Percentiles rank a stretch among this genome's conserved stretches.
phyloP scores from a whole-genome alignment of 2,888 invertebrate genomes.

The Horisme vitalbata region DNA sequence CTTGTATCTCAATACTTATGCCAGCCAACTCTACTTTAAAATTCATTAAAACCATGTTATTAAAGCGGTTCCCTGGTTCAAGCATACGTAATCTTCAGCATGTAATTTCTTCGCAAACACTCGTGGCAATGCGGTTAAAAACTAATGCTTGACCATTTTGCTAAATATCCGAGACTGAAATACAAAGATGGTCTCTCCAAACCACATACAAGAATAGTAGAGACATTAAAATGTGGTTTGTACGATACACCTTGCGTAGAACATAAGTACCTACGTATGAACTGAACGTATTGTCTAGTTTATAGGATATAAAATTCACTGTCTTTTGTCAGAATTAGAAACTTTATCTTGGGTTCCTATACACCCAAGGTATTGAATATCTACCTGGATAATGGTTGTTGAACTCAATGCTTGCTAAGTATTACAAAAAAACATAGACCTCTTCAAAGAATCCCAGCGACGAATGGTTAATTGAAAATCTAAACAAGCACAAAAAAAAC shows the following conservation, averaged over 20 bases:
- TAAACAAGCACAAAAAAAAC: too few relatives aligned
- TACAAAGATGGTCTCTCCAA: conserved; percentile 13
- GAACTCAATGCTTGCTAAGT: too few relatives aligned
- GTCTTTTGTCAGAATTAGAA: conserved; percentile 21
- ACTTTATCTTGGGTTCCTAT: background rate
- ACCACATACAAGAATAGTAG: conserved; percentile 15
- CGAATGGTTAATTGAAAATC: too few relatives aligned
- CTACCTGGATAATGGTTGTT: too few relatives aligned
- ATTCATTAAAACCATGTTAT: too few relatives aligned
- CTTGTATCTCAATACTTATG: too few relatives aligned
- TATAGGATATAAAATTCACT: conserved; percentile 57
- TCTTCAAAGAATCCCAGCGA: too few relatives aligned
- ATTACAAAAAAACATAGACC: too few relatives aligned
- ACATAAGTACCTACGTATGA: conserved; percentile 48
- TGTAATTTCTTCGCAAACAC: conserved; percentile 11
- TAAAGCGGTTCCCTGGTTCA: too few relatives aligned
- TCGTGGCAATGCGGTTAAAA: conserved; percentile 20
- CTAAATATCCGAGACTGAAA: conserved; percentile 14
- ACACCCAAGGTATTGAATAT: too few relatives aligned
- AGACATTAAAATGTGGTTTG: conserved; percentile 21
- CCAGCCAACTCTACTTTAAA: background rate
- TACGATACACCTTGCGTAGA: conserved; percentile 38
- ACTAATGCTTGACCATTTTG: conserved; percentile 16
- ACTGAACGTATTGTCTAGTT: conserved; percentile 65
- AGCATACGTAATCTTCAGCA: background rate